phyloP scores from a whole-genome alignment of 2,113 vertebrate genomes.

The Myotis davidii region DNA sequence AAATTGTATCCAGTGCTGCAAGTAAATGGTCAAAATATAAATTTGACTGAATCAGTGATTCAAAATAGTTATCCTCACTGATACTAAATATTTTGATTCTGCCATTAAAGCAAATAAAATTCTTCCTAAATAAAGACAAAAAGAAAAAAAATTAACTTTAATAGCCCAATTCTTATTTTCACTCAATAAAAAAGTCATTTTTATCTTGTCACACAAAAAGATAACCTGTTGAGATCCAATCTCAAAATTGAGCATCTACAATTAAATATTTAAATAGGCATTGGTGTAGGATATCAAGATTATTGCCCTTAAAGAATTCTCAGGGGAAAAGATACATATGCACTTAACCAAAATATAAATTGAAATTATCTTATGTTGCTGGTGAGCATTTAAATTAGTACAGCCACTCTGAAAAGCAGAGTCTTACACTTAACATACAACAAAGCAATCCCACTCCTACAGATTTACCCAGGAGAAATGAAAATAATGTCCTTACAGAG shows the following conservation, averaged over 20 bases:
- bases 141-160: not conserved
- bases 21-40: constrained; percentile 26
- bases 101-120: not conserved
- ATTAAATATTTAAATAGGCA: not conserved
- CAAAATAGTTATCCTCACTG: not conserved
- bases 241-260: not conserved
- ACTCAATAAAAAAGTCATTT: not conserved
- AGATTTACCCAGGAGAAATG: not conserved
- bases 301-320: not conserved
- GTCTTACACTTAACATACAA: not conserved
- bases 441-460: constrained; percentile 10
- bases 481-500: constrained; percentile 13
- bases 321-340: not conserved
- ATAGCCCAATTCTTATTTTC: not conserved
- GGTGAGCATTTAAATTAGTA: not conserved
- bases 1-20: constrained; percentile 1
- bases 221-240: not conserved
- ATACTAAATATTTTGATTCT: not conserved
- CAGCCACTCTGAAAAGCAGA: not conserved
- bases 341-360: not conserved
- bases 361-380: not conserved
- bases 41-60: not conserved
- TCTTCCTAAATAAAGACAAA: not conserved
- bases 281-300: not conserved
- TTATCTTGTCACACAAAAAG: not conserved